These are phyloP conservation scores for Mesoligia furuncula DNA, from an alignment of 2,888 invertebrate genomes.

Conservation along the genomic window DNA sequence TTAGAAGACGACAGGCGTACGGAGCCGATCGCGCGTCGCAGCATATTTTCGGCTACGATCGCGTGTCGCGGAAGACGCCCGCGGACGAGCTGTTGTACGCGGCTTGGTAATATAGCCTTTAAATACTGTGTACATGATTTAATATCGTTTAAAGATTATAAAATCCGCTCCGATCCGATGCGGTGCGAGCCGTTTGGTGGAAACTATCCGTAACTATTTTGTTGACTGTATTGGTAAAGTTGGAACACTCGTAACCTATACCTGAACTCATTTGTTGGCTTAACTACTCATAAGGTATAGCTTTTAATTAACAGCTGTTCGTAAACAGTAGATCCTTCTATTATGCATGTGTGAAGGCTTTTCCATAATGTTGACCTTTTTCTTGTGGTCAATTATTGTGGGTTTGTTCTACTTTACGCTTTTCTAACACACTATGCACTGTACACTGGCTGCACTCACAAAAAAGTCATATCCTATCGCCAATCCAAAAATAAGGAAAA, in stretches of 20 bases:
- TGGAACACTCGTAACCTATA: neutral
- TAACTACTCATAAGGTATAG: conserved; percentile 25
- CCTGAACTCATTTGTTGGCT: neutral
- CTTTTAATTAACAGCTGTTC: conserved; percentile 12
- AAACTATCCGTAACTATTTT: neutral
- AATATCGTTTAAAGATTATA: no score
- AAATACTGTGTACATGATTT: no score
- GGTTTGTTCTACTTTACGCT: neutral
- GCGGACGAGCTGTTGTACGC: no score
- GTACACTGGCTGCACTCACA: neutral
- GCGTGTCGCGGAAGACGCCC: no score
- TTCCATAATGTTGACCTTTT: conserved; percentile 19
- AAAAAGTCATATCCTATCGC: neutral
- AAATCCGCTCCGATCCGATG: no score
- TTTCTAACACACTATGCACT: neutral
- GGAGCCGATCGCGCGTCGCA: no score
- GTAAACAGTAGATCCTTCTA: conserved; percentile 29
- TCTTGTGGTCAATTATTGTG: conserved; percentile 6
- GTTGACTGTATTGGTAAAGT: conserved; percentile 12
- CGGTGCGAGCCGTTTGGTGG: no score
- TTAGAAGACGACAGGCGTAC: no score
- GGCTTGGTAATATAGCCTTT: no score
- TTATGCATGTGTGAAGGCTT: conserved; percentile 18
- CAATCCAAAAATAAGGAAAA: neutral
- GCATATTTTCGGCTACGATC: no score